Conservation (phyloP, 2,113 vertebrate species). For the Calidris pugnax region DNA sequence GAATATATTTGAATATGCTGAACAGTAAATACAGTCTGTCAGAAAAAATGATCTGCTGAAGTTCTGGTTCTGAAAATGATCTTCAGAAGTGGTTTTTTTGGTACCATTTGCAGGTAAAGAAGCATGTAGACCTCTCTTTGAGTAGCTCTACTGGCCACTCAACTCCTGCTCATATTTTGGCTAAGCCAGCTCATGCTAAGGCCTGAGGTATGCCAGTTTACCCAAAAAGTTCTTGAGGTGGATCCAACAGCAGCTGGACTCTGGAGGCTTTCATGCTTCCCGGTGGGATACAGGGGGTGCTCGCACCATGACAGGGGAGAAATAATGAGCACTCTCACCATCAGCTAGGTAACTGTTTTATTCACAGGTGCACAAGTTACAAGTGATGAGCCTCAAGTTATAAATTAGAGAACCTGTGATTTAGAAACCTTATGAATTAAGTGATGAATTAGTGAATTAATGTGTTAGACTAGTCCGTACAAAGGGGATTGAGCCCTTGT, state of each 20-base stretch:
- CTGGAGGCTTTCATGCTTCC: accelerated
- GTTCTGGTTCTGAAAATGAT: background rate
- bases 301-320: accelerated
- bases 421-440: background rate
- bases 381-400: background rate
- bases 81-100: background rate
- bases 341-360: background rate
- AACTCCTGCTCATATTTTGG: background rate
- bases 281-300: background rate
- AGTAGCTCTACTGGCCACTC: background rate
- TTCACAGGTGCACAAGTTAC: background rate
- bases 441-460: background rate
- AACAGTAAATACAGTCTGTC: background rate
- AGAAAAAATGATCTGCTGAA: background rate
- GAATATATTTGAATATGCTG: background rate
- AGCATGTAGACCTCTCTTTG: background rate
- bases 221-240: background rate
- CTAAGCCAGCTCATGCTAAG: background rate
- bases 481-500: background rate
- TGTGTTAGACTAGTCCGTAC: background rate
- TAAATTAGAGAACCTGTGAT: background rate
- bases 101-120: background rate
- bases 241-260: background rate
- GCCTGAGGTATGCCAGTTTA: background rate
- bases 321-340: too few species aligned